phyloP scores from a whole-genome alignment of 1,140 invertebrate species.

The Kradibia gibbosae region DNA sequence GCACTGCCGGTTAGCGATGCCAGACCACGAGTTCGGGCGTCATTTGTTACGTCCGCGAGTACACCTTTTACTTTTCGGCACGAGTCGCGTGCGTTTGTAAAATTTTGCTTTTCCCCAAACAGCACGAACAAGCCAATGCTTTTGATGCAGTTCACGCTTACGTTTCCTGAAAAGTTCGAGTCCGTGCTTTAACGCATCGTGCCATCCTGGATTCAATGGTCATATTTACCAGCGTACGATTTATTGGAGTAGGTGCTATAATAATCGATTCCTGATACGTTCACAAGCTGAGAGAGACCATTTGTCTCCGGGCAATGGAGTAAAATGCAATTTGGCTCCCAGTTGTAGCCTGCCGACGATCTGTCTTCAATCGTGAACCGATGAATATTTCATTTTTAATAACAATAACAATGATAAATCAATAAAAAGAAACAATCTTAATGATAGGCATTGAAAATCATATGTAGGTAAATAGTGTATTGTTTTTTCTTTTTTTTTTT shows the following conservation, averaged over 20 bases:
- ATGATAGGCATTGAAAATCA: no score
- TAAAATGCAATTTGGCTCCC: conserved; percentile 69
- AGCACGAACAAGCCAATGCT: conserved; percentile 76
- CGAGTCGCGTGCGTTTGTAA: conserved; percentile 70
- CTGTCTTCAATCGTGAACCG: conserved; percentile 7
- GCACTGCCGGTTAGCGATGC: conserved; percentile 67
- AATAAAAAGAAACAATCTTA: background rate
- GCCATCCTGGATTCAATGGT: background rate
- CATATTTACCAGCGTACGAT: conserved; percentile 46
- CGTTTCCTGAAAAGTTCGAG: conserved; percentile 63
- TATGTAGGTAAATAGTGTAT: no score
- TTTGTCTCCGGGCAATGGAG: conserved; percentile 76
- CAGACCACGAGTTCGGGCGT: conserved; percentile 75
- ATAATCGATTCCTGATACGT: conserved; percentile 75
- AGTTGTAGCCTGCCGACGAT: conserved; percentile 26
- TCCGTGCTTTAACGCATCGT: background rate
- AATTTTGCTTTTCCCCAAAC: conserved; percentile 72
- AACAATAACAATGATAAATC: background rate
- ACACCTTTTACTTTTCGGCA: conserved; percentile 73
- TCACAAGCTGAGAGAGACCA: conserved; percentile 70
- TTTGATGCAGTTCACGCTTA: conserved; percentile 74
- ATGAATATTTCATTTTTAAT: background rate
- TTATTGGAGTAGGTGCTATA: conserved; percentile 70
- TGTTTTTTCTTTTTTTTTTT: no score
- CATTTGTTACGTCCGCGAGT: conserved; percentile 75